A percentile compares a stretch with the other conserved stretches of the same genome.
Evolutionary conservation across 1,140 invertebrate genomes (phyloP).

Genomic region (Nasonia longicornis): DNA sequence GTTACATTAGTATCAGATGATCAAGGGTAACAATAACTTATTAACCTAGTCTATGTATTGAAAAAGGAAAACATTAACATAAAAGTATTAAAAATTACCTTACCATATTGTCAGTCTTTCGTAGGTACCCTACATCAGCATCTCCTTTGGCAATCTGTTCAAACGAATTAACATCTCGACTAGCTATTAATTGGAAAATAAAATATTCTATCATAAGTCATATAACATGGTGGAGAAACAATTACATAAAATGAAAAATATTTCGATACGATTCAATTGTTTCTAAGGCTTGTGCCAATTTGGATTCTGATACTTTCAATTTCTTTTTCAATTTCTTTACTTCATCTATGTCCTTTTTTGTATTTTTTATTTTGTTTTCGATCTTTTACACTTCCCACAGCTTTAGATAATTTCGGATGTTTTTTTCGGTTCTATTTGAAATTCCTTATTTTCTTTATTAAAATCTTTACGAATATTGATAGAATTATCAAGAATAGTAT

Average conservation of each 20-base stretch:
- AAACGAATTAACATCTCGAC: neutral
- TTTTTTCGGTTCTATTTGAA: neutral
- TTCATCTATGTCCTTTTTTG: too few relatives aligned
- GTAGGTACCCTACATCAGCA: neutral
- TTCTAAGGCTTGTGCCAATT: neutral
- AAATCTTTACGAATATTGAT: neutral
- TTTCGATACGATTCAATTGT: neutral
- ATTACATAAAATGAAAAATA: neutral
- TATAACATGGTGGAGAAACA: neutral
- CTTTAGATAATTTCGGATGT: too few relatives aligned
- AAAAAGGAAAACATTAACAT: neutral
- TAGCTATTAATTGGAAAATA: slow-evolving; percentile 15
- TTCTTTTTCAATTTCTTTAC: too few relatives aligned
- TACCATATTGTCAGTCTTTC: neutral
- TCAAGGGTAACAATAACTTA: too few relatives aligned
- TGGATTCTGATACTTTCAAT: neutral
- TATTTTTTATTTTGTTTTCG: too few relatives aligned
- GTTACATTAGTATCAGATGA: too few relatives aligned
- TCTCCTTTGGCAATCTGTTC: neutral
- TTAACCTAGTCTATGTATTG: too few relatives aligned
- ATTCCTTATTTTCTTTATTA: slow-evolving; percentile 1
- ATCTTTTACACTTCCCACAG: too few relatives aligned
- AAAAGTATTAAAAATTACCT: neutral
- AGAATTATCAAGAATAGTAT: neutral
- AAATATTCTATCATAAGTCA: neutral